These are phyloP conservation scores for Porites australiensis DNA, from an alignment of 64 coral and sea anemone species.

Conservation along the genomic window DNA sequence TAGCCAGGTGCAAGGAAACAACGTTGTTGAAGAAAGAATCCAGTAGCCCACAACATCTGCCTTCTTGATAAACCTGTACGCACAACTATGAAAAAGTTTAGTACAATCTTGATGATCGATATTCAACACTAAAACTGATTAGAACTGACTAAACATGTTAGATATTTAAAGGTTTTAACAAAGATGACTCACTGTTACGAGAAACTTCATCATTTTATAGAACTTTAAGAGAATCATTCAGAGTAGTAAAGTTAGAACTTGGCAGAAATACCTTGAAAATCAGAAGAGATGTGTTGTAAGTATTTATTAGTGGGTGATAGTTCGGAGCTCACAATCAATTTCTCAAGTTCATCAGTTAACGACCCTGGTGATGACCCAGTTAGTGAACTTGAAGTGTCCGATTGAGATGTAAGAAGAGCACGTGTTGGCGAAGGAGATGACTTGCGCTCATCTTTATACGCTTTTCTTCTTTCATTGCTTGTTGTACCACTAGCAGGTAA, in stretches of 20 bases:
- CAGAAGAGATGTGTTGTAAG: constrained; percentile 41
- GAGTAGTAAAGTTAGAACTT: constrained; percentile 29
- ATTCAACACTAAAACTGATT: too few relatives aligned
- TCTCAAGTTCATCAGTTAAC: constrained; percentile 89
- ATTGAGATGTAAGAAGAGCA: constrained; percentile 80
- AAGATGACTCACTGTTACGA: not conserved
- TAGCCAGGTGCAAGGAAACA: not conserved
- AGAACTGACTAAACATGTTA: too few relatives aligned
- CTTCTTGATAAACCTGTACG: constrained; percentile 23
- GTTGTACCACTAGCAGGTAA: constrained; percentile 75
- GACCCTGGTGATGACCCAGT: constrained; percentile 91
- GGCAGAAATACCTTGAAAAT: constrained; percentile 47
- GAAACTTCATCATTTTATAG: not conserved
- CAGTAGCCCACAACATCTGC: constrained; percentile 77
- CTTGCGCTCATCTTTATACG: constrained; percentile 76
- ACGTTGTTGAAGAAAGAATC: constrained; percentile 63
- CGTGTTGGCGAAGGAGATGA: constrained; percentile 63
- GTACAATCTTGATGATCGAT: too few relatives aligned
- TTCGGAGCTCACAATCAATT: constrained; percentile 82
- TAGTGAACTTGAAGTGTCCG: constrained; percentile 87
- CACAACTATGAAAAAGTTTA: too few relatives aligned
- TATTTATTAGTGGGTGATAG: constrained; percentile 47
- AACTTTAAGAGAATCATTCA: constrained; percentile 1
- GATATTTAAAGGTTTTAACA: too few relatives aligned
- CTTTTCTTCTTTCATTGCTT: constrained; percentile 62